These are phyloP conservation scores for Xiphophorus hellerii DNA, from an alignment of 2,113 vertebrate species.

Conservation along the genomic window DNA sequence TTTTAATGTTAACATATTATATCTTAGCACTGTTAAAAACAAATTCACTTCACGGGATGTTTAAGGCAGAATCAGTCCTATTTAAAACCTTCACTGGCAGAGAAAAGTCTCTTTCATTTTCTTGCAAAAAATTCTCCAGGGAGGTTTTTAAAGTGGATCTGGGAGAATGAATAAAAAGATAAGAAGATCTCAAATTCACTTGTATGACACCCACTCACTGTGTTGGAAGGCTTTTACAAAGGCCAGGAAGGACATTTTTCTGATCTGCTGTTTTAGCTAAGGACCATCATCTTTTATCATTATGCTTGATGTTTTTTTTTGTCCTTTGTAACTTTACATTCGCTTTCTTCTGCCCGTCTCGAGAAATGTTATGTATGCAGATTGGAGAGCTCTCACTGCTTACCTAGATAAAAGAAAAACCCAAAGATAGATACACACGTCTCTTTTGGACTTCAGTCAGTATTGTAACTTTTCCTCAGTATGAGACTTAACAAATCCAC, in stretches of 20 bases:
- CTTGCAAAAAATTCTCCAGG: not conserved
- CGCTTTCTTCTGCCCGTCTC: not conserved
- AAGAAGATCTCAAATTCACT: not conserved
- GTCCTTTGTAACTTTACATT: not conserved
- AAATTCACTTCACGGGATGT: not conserved
- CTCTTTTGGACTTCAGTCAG: not conserved
- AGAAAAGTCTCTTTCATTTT: not conserved
- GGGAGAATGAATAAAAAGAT: slow-evolving; percentile 6
- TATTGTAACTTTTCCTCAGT: not conserved
- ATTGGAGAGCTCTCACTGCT: slow-evolving; percentile 8
- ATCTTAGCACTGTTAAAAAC: not conserved
- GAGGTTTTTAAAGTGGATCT: not conserved
- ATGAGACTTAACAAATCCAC: slow-evolving; percentile 17
- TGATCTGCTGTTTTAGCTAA: slow-evolving; percentile 11
- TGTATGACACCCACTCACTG: not conserved
- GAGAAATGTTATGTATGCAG: slow-evolving; percentile 16
- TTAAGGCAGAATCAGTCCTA: not conserved
- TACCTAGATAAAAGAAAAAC: not conserved
- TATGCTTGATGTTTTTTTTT: not conserved
- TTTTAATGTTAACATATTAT: not conserved
- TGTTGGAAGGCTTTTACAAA: slow-evolving; percentile 13
- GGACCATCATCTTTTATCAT: slow-evolving; percentile 19
- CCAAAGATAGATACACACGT: not conserved
- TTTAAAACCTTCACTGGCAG: not conserved
- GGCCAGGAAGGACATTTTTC: not conserved